A percentile compares a stretch with the other conserved stretches of the same genome.
Conservation (phyloP, 2,797 vertebrate genomes). For the Furcifer pardalis region DNA sequence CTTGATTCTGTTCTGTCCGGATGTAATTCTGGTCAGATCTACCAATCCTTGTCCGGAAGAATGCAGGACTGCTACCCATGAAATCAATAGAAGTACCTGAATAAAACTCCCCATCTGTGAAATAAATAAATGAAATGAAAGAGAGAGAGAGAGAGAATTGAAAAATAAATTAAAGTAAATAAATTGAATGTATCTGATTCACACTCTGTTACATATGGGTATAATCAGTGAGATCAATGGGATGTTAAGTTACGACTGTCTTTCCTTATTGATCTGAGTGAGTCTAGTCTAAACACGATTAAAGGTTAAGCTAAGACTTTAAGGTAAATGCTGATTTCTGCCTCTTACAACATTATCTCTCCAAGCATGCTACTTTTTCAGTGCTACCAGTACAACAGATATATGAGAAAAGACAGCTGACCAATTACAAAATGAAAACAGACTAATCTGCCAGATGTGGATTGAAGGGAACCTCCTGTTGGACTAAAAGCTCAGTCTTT, state of each 20-base stretch:
- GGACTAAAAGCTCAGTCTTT: too few relatives aligned
- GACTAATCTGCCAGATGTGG: too few relatives aligned
- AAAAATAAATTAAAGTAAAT: not conserved
- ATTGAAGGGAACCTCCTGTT: too few relatives aligned
- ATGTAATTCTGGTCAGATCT: slow-evolving; percentile 79
- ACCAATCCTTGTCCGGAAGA: slow-evolving; percentile 80
- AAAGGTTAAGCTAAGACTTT: too few relatives aligned
- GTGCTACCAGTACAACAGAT: too few relatives aligned
- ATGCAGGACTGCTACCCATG: slow-evolving; percentile 85
- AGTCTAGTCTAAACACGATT: too few relatives aligned
- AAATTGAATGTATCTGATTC: not conserved
- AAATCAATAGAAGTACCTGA: slow-evolving; percentile 87
- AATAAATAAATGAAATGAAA: not conserved
- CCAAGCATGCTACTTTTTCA: too few relatives aligned
- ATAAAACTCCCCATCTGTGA: slow-evolving; percentile 83
- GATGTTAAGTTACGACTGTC: not conserved
- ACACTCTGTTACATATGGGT: not conserved
- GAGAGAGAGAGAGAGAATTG: too few relatives aligned
- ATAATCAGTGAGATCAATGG: not conserved
- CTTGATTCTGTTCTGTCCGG: slow-evolving; percentile 85
- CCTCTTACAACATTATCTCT: too few relatives aligned
- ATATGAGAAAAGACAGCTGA: too few relatives aligned
- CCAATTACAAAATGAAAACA: too few relatives aligned
- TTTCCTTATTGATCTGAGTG: not conserved
- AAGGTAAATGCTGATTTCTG: too few relatives aligned